Evolutionary conservation across 2,113 vertebrate species (phyloP).

Genomic region (Peromyscus polionotus): DNA sequence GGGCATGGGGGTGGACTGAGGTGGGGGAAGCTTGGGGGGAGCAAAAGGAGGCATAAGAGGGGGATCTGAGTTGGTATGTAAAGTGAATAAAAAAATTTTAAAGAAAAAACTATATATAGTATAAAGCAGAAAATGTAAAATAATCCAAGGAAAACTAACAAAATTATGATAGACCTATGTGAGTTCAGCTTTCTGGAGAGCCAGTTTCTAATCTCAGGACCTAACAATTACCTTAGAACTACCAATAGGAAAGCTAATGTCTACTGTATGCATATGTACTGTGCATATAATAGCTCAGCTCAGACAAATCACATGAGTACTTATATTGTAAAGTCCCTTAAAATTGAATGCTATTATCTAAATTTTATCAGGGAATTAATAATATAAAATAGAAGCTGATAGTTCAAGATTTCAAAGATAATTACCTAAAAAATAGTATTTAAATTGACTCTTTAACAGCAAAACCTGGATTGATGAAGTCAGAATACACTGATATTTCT

Average conservation of each 20-base stretch:
- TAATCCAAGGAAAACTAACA: background rate
- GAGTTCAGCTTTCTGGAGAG: background rate
- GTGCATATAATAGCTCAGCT: background rate
- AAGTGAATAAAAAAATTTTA: too few species aligned
- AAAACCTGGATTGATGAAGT: background rate
- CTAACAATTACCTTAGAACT: background rate
- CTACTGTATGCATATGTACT: background rate
- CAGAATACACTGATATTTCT: background rate
- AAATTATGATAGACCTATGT: background rate
- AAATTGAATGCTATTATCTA: background rate
- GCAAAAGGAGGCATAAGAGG: too few species aligned
- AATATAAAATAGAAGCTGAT: background rate
- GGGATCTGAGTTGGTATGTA: too few species aligned
- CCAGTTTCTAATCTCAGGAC: background rate
- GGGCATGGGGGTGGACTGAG: too few species aligned
- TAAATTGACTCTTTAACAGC: background rate
- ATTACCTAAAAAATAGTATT: background rate
- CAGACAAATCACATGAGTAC: background rate
- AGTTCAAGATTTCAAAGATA: background rate
- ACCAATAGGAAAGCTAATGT: background rate
- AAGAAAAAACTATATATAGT: background rate
- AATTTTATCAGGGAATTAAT: background rate
- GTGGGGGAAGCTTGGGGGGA: too few species aligned
- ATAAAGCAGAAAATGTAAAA: background rate
- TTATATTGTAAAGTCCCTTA: background rate